A percentile compares a stretch with the other conserved stretches of the same genome.
phyloP scores from a whole-genome alignment of 1,140 invertebrate genomes.

The Mycetomoellerius zeteki region DNA sequence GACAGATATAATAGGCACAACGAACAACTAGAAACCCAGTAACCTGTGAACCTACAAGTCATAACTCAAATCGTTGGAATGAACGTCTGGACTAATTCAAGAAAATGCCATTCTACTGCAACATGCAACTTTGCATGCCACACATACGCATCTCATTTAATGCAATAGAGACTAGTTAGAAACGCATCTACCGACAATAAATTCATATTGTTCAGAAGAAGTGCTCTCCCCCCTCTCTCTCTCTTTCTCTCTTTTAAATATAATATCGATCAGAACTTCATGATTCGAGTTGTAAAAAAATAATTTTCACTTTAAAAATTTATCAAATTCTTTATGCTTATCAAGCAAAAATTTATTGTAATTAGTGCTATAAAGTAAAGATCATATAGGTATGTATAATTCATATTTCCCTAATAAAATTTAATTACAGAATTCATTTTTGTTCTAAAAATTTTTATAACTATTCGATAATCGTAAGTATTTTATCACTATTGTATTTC shows the following conservation, averaged over 20 bases:
- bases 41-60: constrained; percentile 68
- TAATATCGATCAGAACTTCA: no score
- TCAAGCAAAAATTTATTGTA: no score
- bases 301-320: constrained; percentile 6
- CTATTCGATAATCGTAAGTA: no score
- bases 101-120: constrained; percentile 49
- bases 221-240: background rate
- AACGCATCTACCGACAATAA: constrained; percentile 45
- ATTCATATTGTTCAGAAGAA: background rate
- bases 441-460: no score
- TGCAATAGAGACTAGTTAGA: constrained; percentile 72
- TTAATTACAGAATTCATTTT: no score
- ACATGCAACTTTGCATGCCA: constrained; percentile 67
- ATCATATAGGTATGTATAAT: no score
- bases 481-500: no score
- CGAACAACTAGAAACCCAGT: constrained; percentile 72
- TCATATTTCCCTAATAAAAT: no score
- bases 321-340: background rate
- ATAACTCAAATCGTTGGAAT: constrained; percentile 58
- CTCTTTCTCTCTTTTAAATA: no score
- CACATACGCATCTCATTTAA: constrained; percentile 64
- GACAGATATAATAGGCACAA: constrained; percentile 14
- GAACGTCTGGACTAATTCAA: constrained; percentile 68
- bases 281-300: no score
- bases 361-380: no score